These are phyloP conservation scores for Bombus sibiricus DNA, from an alignment of 1,140 invertebrate genomes.

Conservation along the genomic window DNA sequence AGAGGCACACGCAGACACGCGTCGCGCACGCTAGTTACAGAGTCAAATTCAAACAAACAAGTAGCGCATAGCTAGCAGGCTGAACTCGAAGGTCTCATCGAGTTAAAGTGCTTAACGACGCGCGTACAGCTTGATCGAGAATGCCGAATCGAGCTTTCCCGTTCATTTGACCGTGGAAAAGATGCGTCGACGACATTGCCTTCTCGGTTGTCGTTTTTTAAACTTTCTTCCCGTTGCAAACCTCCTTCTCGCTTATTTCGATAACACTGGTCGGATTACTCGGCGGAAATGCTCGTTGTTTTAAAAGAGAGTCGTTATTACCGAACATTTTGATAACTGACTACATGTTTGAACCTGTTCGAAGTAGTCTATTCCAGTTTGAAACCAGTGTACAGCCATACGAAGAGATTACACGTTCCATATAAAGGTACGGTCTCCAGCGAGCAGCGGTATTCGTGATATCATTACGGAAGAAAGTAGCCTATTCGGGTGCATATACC, in stretches of 20 bases:
- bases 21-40: background rate
- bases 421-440: constrained; percentile 22
- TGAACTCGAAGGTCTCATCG: background rate
- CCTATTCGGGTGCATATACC: constrained; percentile 8
- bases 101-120: constrained; percentile 23
- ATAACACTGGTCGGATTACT: background rate
- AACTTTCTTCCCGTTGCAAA: background rate
- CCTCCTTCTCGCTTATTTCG: background rate
- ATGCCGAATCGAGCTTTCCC: constrained; percentile 12
- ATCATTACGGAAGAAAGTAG: constrained; percentile 47
- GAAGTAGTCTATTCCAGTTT: background rate
- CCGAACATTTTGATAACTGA: background rate
- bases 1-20: background rate
- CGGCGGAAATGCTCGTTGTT: background rate
- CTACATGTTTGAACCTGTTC: background rate
- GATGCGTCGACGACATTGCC: background rate
- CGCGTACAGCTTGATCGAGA: constrained; percentile 1
- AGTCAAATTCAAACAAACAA: background rate
- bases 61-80: constrained; percentile 1
- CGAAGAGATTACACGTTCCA: constrained; percentile 47
- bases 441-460: constrained; percentile 37
- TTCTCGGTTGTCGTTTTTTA: background rate
- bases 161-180: constrained; percentile 13
- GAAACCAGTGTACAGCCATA: background rate
- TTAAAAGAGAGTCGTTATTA: too few species aligned